Evolutionary conservation across 1,140 invertebrate genomes (phyloP).

Genomic region (Delia radicum): DNA sequence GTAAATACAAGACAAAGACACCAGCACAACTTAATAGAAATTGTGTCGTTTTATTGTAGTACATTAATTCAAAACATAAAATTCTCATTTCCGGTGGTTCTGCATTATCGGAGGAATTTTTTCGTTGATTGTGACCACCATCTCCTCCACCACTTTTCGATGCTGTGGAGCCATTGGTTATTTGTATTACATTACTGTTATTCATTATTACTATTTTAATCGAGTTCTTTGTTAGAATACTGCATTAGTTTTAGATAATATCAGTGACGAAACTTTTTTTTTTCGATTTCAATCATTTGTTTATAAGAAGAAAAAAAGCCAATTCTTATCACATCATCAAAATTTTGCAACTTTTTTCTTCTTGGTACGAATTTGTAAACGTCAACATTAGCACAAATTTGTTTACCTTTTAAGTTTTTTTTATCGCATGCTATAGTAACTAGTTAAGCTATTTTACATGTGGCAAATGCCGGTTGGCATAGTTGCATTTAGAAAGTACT

Average conservation of each 20-base stretch:
- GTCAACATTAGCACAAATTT: neutral
- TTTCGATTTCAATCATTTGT: neutral
- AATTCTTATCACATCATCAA: neutral
- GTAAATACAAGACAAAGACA: constrained; percentile 84
- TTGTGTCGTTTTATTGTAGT: constrained; percentile 67
- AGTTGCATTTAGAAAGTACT: neutral
- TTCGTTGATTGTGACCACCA: neutral
- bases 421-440: neutral
- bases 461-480: neutral
- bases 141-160: neutral
- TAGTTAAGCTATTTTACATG: neutral
- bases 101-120: neutral
- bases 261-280: no score
- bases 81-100: constrained; percentile 60
- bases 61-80: constrained; percentile 72
- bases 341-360: neutral
- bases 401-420: neutral
- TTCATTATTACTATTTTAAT: neutral
- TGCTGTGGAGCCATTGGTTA: no score
- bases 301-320: neutral
- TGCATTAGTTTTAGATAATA: no score
- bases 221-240: neutral
- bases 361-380: neutral
- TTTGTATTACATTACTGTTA: constrained; percentile 3
- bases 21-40: constrained; percentile 75